Evolutionary conservation across 1,140 invertebrate genomes (phyloP), one percentile per base, ranked within the genome.

Genomic region (Pectinophora gossypiella): DNA sequence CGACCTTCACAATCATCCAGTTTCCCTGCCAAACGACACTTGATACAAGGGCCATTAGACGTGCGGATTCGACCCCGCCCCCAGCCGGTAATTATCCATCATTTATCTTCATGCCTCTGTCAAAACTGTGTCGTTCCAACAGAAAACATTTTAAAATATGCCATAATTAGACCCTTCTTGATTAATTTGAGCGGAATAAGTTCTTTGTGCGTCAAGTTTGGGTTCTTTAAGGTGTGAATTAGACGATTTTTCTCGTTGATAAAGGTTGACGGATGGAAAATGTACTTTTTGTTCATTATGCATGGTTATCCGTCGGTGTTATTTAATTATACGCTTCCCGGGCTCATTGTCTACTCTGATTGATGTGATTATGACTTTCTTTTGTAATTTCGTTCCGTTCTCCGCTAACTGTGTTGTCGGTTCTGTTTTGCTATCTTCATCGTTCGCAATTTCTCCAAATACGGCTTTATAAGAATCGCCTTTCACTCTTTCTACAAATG

Each of bases 41-140:
- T n/a, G 27, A 12, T 32, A n/a, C 27, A 32, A 32, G 6, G 27
- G 27, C 49, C 61, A 68, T 73, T 70, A 70, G 66, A 72, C 42
- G 47, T 27, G 57, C 67, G 52, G 61, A 67, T 44, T 58, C 59
- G 18, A 47, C 45, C 54, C 70, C 56, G 65, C 57, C 64, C 61
- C 63, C 61, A 35, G 55, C 61, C 43, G 60, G 68, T 73, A 80
- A 84, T 84, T 84, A 84, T 51, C 61, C 59, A 76, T 81, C 81
- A 82, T 85, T 80, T 78, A 85, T 85, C 76, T 82, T 69, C 55
- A 61, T 60, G 50, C 70, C 68, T 76, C 72, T 82, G 80, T 84
- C 76, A 82, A 80, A 82, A 85, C 74, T 73, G 64, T 84, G 80
- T 84, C 80, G 70, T 64, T 72, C 58, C 54, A 49, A 55, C 57